Conservation (phyloP, 2,797 vertebrate genomes). For the Oreochromis mossambicus region DNA sequence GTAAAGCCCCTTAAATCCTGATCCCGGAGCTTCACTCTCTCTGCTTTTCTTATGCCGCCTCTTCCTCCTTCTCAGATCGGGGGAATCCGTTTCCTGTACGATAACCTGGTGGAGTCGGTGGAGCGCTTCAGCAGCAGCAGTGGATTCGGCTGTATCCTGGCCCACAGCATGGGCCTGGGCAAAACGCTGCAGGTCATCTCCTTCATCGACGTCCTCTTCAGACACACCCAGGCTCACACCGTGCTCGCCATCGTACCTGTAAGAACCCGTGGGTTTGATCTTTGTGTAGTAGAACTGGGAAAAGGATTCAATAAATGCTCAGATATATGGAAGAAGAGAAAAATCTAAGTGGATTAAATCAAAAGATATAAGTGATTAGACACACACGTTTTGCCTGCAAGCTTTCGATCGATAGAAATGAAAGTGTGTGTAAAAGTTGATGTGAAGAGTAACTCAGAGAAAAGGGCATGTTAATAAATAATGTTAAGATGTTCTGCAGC, state of each 20-base stretch:
- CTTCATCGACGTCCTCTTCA: constrained; percentile 92
- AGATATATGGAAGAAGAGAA: not conserved
- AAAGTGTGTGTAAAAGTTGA: not conserved
- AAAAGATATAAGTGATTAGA: not conserved
- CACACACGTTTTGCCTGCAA: not conserved
- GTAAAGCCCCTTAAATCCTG: not conserved
- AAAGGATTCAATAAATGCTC: not conserved
- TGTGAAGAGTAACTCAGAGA: not conserved
- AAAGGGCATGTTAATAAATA: not conserved
- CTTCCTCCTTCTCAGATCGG: constrained; percentile 79
- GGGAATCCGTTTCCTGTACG: constrained; percentile 95
- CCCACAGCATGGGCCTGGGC: constrained; percentile 97
- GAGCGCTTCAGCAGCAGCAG: constrained; percentile 87
- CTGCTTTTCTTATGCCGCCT: not conserved
- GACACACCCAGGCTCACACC: constrained; percentile 90
- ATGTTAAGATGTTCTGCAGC: not conserved
- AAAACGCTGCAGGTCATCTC: constrained; percentile 98
- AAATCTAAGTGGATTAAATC: not conserved
- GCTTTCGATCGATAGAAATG: not conserved
- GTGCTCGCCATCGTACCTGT: constrained; percentile 97
- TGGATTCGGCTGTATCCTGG: constrained; percentile 95
- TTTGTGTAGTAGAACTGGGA: not conserved
- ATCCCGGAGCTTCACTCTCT: not conserved
- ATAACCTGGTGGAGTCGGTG: constrained; percentile 93
- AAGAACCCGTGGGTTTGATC: constrained; percentile 54